Percentiles rank a stretch among this genome's conserved stretches.
Evolutionary conservation across 1,140 invertebrate species (phyloP).

Genomic region (Drosophila mayri): DNA sequence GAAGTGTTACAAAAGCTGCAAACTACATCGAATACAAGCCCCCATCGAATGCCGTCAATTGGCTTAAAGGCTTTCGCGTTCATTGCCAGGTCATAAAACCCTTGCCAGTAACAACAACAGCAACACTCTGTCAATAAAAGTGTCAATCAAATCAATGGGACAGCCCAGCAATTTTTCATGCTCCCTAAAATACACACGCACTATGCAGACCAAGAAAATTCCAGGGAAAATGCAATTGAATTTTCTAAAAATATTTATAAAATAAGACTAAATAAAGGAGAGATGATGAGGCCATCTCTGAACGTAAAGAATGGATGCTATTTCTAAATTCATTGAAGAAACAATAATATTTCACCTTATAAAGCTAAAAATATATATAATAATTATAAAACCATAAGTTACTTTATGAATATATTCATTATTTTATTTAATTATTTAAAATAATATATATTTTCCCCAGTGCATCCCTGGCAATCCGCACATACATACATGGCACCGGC

Average conservation of each 20-base stretch:
- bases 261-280: too few species aligned
- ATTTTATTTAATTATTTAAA: too few species aligned
- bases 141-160: slow-evolving; percentile 81
- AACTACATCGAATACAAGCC: slow-evolving; percentile 21
- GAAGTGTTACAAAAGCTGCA: slow-evolving; percentile 24
- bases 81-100: slow-evolving; percentile 71
- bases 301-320: too few species aligned
- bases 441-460: not conserved
- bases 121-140: slow-evolving; percentile 77
- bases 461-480: not conserved
- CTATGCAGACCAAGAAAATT: slow-evolving; percentile 8
- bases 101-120: slow-evolving; percentile 31
- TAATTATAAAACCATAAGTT: too few species aligned
- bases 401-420: too few species aligned
- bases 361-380: too few species aligned
- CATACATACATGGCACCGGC: slow-evolving; percentile 37
- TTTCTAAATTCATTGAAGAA: too few species aligned
- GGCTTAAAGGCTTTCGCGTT: slow-evolving; percentile 63
- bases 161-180: slow-evolving; percentile 67
- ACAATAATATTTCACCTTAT: too few species aligned
- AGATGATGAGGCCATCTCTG: too few species aligned
- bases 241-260: not conserved
- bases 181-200: slow-evolving; percentile 14
- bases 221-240: not conserved
- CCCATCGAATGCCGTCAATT: slow-evolving; percentile 21